Conservation (phyloP, 2,797 vertebrate species). For the Melanotaenia nigrans region DNA sequence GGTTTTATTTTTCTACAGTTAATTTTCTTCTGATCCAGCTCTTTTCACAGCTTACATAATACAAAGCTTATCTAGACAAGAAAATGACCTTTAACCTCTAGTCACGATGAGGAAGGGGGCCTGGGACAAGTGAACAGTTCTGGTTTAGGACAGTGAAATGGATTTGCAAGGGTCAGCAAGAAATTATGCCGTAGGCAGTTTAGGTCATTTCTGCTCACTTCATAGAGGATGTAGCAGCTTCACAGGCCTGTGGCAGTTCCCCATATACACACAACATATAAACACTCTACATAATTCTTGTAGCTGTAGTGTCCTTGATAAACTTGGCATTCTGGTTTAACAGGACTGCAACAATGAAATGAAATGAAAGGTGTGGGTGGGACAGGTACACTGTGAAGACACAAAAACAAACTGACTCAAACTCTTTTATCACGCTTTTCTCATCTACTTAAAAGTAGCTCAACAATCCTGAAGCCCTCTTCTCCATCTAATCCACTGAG, state of each 20-base stretch:
- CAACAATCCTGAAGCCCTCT: conserved; percentile 33
- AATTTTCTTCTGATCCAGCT: conserved; percentile 96
- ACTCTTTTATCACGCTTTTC: conserved; percentile 4
- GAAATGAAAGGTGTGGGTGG: conserved; percentile 25
- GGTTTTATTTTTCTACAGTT: conserved; percentile 88
- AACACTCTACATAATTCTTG: conserved; percentile 30
- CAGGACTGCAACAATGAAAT: conserved; percentile 59
- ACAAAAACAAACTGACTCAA: conserved; percentile 32
- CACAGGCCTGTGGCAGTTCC: conserved; percentile 46
- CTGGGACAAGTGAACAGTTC: conserved; percentile 33
- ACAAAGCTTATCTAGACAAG: conserved; percentile 32
- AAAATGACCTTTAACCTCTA: conserved; percentile 34
- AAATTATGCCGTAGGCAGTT: conserved; percentile 46
- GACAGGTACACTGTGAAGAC: conserved; percentile 15
- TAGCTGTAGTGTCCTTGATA: conserved; percentile 63
- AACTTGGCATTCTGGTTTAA: conserved; percentile 65
- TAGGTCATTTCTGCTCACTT: conserved; percentile 1
- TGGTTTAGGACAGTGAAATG: conserved; percentile 39
- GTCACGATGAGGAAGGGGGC: conserved; percentile 38
- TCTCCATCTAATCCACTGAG: conserved; percentile 9
- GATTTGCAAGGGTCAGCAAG: conserved; percentile 44
- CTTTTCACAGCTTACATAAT: conserved; percentile 98
- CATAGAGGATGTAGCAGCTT: conserved; percentile 53
- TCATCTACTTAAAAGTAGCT: not conserved
- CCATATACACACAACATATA: conserved; percentile 9